Conservation (phyloP, 2,113 vertebrate genomes). For the Microtus richardsoni region DNA sequence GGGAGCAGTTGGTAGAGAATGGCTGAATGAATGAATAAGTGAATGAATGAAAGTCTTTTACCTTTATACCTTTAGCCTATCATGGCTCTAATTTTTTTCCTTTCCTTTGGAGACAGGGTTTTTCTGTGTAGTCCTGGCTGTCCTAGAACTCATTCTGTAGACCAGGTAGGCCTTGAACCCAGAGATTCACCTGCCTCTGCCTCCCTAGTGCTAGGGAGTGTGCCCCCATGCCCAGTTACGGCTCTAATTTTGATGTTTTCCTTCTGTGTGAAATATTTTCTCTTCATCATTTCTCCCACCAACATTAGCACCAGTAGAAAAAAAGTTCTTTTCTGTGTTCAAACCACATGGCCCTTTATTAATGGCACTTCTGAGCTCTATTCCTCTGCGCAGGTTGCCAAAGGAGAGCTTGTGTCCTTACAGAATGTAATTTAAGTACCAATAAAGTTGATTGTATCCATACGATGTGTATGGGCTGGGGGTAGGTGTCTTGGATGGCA, state of each 20-base stretch:
- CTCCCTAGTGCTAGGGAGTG: neutral
- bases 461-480: slow-evolving; percentile 80
- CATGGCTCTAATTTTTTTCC: neutral
- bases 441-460: slow-evolving; percentile 84
- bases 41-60: neutral
- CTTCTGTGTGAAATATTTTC: neutral
- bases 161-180: neutral
- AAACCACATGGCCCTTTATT: slow-evolving; percentile 73
- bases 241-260: neutral
- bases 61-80: neutral
- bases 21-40: too few relatives aligned
- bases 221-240: neutral
- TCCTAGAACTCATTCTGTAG: neutral
- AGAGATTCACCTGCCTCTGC: neutral
- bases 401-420: slow-evolving; percentile 71
- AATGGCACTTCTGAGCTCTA: slow-evolving; percentile 74
- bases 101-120: neutral
- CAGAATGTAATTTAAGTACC: slow-evolving; percentile 78
- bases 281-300: neutral
- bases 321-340: neutral
- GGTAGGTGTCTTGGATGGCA: slow-evolving; percentile 79
- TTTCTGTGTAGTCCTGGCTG: neutral
- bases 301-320: neutral
- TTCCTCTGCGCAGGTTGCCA: slow-evolving; percentile 73
- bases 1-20: neutral